A percentile compares a stretch with the other conserved stretches of the same genome.
phyloP scores from a whole-genome alignment of 2,888 invertebrate species.

The Microplitis manilae region DNA sequence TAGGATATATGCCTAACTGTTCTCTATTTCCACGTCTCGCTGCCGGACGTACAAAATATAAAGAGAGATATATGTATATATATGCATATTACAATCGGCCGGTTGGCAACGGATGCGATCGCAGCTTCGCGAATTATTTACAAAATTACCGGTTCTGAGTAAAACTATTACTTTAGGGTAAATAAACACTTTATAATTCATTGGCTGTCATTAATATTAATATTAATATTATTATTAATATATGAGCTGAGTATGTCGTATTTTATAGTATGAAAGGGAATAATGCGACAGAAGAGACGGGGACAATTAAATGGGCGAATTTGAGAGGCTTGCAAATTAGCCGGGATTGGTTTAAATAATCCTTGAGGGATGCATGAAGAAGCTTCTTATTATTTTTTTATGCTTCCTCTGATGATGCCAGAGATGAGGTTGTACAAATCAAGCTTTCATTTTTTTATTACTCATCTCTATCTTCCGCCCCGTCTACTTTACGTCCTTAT shows the following conservation, averaged over 20 bases:
- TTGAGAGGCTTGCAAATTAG: constrained; percentile 70
- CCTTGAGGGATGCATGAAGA: constrained; percentile 64
- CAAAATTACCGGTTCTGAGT: constrained; percentile 34
- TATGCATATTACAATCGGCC: constrained; percentile 27
- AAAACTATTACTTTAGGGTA: constrained; percentile 22
- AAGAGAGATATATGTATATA: constrained; percentile 61
- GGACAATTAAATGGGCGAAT: constrained; percentile 37
- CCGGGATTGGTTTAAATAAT: constrained; percentile 69
- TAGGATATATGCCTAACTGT: constrained; percentile 69
- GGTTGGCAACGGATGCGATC: not conserved
- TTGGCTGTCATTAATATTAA: not conserved
- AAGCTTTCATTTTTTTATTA: constrained; percentile 49
- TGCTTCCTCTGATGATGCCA: constrained; percentile 45
- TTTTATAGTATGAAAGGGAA: constrained; percentile 10
- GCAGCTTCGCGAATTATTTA: constrained; percentile 17
- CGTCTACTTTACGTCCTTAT: constrained; percentile 58
- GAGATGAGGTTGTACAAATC: constrained; percentile 67
- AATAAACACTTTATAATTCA: constrained; percentile 2
- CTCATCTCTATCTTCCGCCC: constrained; percentile 30
- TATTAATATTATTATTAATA: not conserved
- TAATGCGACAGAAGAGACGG: constrained; percentile 22
- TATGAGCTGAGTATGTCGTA: constrained; percentile 3
- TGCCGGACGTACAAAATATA: constrained; percentile 66
- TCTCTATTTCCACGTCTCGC: constrained; percentile 61
- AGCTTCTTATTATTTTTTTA: constrained; percentile 14